A percentile compares a stretch with the other conserved stretches of the same genome.
These are phyloP conservation scores for Arenaria interpres DNA, from an alignment of 2,113 vertebrate species.

Conservation along the genomic window DNA sequence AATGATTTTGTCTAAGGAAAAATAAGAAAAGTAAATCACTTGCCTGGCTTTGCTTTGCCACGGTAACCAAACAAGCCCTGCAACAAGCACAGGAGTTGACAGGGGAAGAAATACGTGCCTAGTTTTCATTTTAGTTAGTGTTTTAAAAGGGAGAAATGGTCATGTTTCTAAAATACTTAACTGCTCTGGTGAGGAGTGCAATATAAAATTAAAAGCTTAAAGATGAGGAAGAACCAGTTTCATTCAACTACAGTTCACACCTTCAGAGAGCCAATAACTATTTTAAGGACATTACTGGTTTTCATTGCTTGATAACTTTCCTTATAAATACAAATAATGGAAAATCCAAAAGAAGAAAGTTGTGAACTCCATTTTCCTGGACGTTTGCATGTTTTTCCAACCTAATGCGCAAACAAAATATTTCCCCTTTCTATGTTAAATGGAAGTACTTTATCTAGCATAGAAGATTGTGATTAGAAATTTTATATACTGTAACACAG, in stretches of 20 bases:
- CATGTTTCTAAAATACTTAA: not conserved
- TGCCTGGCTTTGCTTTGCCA: not conserved
- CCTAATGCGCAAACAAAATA: not conserved
- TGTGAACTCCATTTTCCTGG: not conserved
- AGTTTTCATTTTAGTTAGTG: not conserved
- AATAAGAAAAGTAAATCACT: not conserved
- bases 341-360: not conserved
- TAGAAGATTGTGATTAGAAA: not conserved
- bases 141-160: not conserved
- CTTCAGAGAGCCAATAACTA: not conserved
- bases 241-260: not conserved
- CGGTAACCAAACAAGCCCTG: not conserved
- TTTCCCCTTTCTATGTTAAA: not conserved
- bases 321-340: slow-evolving; percentile 21
- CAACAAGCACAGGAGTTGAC: not conserved
- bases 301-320: not conserved
- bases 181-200: not conserved
- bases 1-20: not conserved
- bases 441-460: not conserved
- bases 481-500: not conserved
- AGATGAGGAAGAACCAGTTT: not conserved
- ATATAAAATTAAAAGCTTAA: not conserved
- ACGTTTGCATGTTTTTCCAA: not conserved
- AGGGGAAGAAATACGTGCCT: not conserved
- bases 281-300: not conserved